These are phyloP conservation scores for Pangasius sanitwongsei DNA, from an alignment of 2,797 vertebrate species.

Conservation along the genomic window DNA sequence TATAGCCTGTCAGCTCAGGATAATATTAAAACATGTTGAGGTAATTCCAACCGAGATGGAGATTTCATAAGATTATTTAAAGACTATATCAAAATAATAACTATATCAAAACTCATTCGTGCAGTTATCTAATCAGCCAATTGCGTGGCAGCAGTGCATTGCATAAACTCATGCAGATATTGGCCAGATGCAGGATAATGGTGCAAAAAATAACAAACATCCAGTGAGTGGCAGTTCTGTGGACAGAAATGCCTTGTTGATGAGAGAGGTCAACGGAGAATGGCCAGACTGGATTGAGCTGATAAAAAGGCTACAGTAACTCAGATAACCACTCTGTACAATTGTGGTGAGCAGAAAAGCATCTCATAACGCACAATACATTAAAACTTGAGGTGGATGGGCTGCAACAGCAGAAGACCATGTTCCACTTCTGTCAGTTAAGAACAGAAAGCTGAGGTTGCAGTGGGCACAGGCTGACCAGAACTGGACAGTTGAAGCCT, in stretches of 20 bases:
- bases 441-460: neutral
- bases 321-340: neutral
- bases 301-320: neutral
- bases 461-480: neutral
- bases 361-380: neutral
- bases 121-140: neutral
- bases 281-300: too few species aligned
- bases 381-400: too few species aligned
- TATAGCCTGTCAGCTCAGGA: too few species aligned
- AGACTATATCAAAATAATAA: too few species aligned
- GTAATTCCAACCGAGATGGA: too few species aligned
- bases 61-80: too few species aligned
- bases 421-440: neutral
- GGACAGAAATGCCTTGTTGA: neutral
- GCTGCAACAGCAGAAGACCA: too few species aligned
- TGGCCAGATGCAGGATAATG: neutral
- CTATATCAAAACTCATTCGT: too few species aligned
- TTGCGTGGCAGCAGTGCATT: neutral
- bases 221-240: neutral
- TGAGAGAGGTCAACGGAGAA: too few species aligned
- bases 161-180: neutral
- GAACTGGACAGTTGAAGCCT: neutral
- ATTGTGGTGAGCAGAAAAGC: neutral
- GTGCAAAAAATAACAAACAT: neutral
- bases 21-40: too few species aligned